phyloP scores from a whole-genome alignment of 2,113 vertebrate species.

The Dryoscopus gambensis region DNA sequence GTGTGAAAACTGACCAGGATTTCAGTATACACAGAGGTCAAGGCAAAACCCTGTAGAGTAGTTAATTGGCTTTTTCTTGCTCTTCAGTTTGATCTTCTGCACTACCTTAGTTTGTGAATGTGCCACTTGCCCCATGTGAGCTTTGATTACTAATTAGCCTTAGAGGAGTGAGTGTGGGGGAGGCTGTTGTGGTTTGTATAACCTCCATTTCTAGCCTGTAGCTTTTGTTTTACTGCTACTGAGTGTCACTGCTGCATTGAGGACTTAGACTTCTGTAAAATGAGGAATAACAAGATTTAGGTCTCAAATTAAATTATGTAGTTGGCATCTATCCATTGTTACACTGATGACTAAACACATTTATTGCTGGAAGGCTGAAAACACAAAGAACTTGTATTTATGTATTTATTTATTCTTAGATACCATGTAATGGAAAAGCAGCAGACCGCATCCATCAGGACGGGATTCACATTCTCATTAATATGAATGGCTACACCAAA shows the following conservation, averaged over 20 bases:
- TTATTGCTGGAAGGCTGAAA: not conserved
- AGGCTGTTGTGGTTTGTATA: not conserved
- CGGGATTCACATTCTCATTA: constrained; percentile 93
- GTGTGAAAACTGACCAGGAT: not conserved
- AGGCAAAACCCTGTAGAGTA: not conserved
- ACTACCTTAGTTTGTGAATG: not conserved
- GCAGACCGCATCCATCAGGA: constrained; percentile 98
- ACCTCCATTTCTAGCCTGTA: not conserved
- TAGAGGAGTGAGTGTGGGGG: not conserved
- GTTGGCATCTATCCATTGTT: not conserved
- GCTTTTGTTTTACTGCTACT: not conserved
- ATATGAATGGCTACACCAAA: constrained; percentile 99
- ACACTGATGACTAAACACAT: not conserved
- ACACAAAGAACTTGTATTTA: not conserved
- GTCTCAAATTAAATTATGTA: not conserved
- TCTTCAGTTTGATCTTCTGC: not conserved
- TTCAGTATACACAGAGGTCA: not conserved
- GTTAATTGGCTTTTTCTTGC: not conserved
- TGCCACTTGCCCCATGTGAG: not conserved
- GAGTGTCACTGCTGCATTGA: not conserved
- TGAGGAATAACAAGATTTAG: not conserved
- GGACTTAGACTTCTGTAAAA: not conserved
- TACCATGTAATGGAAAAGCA: constrained; percentile 97
- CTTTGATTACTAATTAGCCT: not conserved
- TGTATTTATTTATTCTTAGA: constrained; percentile 66